Evolutionary conservation across 2,797 vertebrate genomes (phyloP).

Genomic region (Fistularia tabacaria): DNA sequence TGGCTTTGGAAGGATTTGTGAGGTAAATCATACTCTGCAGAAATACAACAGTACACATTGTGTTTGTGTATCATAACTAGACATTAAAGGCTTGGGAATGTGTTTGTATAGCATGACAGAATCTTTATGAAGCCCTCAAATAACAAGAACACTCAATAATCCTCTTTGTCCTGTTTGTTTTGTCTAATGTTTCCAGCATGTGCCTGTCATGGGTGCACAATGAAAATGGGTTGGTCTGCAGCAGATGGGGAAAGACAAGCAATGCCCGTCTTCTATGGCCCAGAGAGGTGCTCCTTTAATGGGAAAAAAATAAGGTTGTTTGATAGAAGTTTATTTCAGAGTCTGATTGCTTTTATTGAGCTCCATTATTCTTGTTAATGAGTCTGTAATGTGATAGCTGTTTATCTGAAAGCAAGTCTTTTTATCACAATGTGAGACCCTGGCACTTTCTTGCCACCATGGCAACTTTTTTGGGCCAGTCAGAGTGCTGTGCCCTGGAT

Average conservation of each 20-base stretch:
- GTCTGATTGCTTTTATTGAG: conserved; percentile 81
- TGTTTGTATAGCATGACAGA: conserved; percentile 62
- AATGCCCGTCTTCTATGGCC: conserved; percentile 57
- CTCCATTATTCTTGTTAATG: conserved; percentile 82
- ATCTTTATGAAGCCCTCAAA: conserved; percentile 51
- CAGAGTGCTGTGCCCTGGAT: conserved; percentile 43
- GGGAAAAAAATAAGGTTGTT: conserved; percentile 78
- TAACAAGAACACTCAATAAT: conserved; percentile 57
- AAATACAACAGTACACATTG: conserved; percentile 66
- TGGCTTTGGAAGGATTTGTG: conserved; percentile 68
- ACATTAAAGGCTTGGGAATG: conserved; percentile 66
- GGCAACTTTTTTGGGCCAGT: conserved; percentile 38
- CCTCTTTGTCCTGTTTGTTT: conserved; percentile 61
- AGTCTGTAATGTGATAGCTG: conserved; percentile 75
- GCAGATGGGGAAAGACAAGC: conserved; percentile 67
- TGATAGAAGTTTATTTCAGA: conserved; percentile 80
- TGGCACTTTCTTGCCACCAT: conserved; percentile 38
- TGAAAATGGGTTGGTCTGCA: conserved; percentile 51
- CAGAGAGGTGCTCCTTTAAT: conserved; percentile 69
- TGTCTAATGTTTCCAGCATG: not conserved
- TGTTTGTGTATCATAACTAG: conserved; percentile 61
- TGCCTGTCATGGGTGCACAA: conserved; percentile 34
- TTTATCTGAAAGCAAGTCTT: conserved; percentile 67
- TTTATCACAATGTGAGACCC: conserved; percentile 40
- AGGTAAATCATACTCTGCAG: conserved; percentile 50